These are phyloP conservation scores for Osmerus mordax DNA, from an alignment of 2,113 vertebrate genomes.

Conservation along the genomic window DNA sequence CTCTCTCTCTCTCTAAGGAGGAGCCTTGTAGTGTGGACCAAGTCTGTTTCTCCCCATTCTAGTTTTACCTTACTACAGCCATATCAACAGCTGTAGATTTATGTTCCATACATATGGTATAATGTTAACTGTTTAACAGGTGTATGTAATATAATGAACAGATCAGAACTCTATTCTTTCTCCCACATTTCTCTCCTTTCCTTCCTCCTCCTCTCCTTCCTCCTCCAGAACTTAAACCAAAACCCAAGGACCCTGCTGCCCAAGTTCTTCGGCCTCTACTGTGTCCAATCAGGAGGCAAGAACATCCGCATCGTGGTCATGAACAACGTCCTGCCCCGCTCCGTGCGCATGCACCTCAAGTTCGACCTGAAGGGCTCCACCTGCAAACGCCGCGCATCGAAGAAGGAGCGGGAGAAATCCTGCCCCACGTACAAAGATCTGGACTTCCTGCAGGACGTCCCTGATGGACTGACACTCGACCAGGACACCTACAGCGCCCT, in stretches of 20 bases:
- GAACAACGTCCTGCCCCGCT: constrained; percentile 94
- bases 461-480: constrained; percentile 88
- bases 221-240: constrained; percentile 91
- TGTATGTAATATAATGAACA: not conserved
- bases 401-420: constrained; percentile 93
- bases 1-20: not conserved
- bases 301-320: constrained; percentile 95
- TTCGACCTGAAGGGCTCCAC: constrained; percentile 98
- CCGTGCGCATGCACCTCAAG: constrained; percentile 95
- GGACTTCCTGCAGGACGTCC: constrained; percentile 91
- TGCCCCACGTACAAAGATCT: constrained; percentile 94
- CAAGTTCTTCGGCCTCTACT: constrained; percentile 97
- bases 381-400: constrained; percentile 91
- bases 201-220: too few relatives aligned
- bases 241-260: constrained; percentile 93
- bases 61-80: too few relatives aligned
- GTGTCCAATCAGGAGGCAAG: constrained; percentile 94
- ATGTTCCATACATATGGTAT: too few relatives aligned
- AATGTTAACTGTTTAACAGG: not conserved
- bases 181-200: not conserved
- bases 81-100: too few relatives aligned
- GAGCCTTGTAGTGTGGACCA: too few relatives aligned
- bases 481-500: constrained; percentile 86
- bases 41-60: not conserved
- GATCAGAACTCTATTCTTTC: constrained; percentile 1